Evolutionary conservation across 2,797 vertebrate genomes (phyloP).

Genomic region (Jordanella pulchra): DNA sequence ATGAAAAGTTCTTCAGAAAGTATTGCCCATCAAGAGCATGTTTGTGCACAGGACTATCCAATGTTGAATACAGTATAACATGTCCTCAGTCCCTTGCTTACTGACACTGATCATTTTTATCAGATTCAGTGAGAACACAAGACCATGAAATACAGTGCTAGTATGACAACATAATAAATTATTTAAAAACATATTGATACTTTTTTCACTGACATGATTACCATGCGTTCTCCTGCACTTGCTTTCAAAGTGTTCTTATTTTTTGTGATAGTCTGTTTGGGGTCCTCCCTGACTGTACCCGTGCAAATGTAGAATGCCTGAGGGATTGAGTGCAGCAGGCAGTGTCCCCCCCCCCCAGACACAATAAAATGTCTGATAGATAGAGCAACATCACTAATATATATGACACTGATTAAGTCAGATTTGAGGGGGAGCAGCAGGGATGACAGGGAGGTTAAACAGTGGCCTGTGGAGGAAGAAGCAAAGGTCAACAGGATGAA

Average conservation of each 20-base stretch:
- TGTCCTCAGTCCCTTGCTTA: background rate
- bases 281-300: background rate
- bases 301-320: background rate
- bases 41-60: background rate
- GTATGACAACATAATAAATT: background rate
- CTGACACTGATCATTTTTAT: background rate
- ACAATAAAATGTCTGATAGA: background rate
- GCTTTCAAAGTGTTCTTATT: background rate
- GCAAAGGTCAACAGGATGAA: background rate
- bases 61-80: background rate
- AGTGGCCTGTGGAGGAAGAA: background rate
- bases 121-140: background rate
- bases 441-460: background rate
- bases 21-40: no score
- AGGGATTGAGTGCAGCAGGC: background rate
- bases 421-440: background rate
- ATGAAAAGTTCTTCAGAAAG: no score
- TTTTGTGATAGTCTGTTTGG: background rate
- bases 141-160: background rate
- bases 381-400: background rate
- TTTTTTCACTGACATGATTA: background rate
- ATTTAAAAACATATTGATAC: background rate
- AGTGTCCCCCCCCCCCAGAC: background rate
- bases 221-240: background rate
- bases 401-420: conserved; percentile 8